Base-by-base conservation (phyloP, 2,797 vertebrate genomes). In the Alauda arvensis region DNA sequence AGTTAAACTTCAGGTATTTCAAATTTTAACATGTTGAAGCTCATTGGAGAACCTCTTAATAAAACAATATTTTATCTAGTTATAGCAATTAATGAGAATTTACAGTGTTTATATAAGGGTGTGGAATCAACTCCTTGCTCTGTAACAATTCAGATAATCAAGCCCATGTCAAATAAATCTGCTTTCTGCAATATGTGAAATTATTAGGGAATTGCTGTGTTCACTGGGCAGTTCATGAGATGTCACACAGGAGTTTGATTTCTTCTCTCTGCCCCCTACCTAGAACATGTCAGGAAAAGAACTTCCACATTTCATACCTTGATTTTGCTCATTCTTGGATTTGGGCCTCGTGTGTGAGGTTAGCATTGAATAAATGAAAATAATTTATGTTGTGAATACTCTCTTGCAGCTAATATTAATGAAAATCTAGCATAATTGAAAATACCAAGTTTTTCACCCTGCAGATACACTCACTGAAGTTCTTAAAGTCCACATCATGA, bases 1-100 rank as follows among this genome's bases (percentile, higher is more conserved):
- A 96, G 97, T 98, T 92, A 99, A 99, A 95, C 97, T 99, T 80
- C 99, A 99, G 99, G 99, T 99, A 96, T 81, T 93, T 79, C 34
- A 61, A 56, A 92, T 33, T 61, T 79, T 51, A 67, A 20, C 2
- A 5, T 16, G 2, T 10, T 67, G 26, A 53, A 72, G 20, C 51
- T 89, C 13, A 17, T 16, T 28, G 29, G 53, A 14, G 40, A 68
- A 46, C 26, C 12, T 82, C 46, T 45, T 81, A 34, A 20, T 51
- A 26, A 34, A n/a, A 29, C 57, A 55, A 18, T 17, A 33, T 1
- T 77, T 21, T 40, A 33, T 24, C 7, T 40, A 15, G 6, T 53
- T 26, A 37, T 34, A 92, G 24, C 11, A 71, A 9, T 53, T 68
- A 61, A 26, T 71, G 52, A 53, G 57, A 62, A 40, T 16, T 68